Evolutionary conservation across 2,888 invertebrate genomes (phyloP).

Genomic region (Macaria liturata): DNA sequence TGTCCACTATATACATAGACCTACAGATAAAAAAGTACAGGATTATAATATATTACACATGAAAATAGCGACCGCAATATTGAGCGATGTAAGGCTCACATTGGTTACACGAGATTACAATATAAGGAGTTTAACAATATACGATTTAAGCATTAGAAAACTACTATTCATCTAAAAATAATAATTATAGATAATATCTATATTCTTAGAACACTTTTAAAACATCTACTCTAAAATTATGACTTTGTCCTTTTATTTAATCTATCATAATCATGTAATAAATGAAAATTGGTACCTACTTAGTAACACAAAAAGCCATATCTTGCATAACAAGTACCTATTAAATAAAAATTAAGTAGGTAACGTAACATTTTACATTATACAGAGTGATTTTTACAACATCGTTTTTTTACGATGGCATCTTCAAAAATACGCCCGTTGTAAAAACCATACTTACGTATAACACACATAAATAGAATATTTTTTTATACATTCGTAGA

Average conservation of each 20-base stretch:
- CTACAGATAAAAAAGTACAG: constrained; percentile 15
- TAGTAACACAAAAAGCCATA: background rate
- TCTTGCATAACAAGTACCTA: no score
- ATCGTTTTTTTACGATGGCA: no score
- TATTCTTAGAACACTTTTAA: constrained; percentile 29
- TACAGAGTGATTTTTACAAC: background rate
- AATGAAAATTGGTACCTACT: background rate
- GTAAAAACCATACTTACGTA: no score
- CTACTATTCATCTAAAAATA: constrained; percentile 34
- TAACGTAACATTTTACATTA: background rate
- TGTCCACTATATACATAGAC: constrained; percentile 3
- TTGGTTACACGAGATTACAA: constrained; percentile 15
- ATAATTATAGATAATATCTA: constrained; percentile 20
- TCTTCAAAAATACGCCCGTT: no score
- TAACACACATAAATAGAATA: no score
- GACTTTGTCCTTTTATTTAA: constrained; percentile 34
- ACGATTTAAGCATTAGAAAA: constrained; percentile 28
- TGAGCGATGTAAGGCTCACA: constrained; percentile 33
- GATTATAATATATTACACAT: constrained; percentile 13
- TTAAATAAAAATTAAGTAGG: background rate
- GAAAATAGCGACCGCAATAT: constrained; percentile 28
- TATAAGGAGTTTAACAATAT: constrained; percentile 6
- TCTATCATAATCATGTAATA: no score
- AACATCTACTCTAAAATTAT: constrained; percentile 29
- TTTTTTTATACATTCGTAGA: no score